Evolutionary conservation across 2,797 vertebrate genomes (phyloP).

Genomic region (Semaprochilodus insignis): DNA sequence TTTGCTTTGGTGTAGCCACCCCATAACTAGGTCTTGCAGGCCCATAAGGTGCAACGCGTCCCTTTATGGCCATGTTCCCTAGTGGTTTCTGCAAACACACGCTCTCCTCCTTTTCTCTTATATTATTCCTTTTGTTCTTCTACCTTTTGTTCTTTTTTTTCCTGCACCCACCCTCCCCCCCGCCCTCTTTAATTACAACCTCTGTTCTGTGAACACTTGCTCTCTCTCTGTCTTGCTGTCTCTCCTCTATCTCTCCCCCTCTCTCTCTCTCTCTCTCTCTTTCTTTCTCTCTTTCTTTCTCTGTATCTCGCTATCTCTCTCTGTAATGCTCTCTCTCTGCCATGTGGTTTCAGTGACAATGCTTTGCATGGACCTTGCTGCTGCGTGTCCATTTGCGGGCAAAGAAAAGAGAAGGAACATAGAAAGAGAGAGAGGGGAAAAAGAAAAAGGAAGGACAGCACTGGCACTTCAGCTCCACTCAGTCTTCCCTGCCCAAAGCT

Average conservation of each 20-base stretch:
- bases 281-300: not conserved
- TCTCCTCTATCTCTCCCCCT: too few relatives aligned
- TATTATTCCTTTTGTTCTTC: constrained; percentile 45
- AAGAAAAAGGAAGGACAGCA: not conserved
- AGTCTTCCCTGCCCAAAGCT: not conserved
- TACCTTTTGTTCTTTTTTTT: constrained; percentile 26
- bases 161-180: not conserved
- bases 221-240: too few relatives aligned
- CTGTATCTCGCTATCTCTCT: constrained; percentile 51
- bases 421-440: not conserved
- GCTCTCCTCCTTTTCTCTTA: constrained; percentile 21
- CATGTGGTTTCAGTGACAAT: constrained; percentile 29
- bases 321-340: constrained; percentile 46
- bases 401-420: not conserved
- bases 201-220: not conserved
- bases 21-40: not conserved
- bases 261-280: not conserved
- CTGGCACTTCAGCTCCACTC: not conserved
- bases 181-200: constrained; percentile 23
- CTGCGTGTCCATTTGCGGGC: constrained; percentile 28
- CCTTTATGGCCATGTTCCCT: constrained; percentile 13
- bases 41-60: constrained; percentile 13
- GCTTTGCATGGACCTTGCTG: constrained; percentile 25
- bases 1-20: not conserved
- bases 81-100: constrained; percentile 20